A percentile compares a stretch with the other conserved stretches of the same genome.
phyloP scores from a whole-genome alignment of 2,797 vertebrate species.

The Acanthurus lineatus region DNA sequence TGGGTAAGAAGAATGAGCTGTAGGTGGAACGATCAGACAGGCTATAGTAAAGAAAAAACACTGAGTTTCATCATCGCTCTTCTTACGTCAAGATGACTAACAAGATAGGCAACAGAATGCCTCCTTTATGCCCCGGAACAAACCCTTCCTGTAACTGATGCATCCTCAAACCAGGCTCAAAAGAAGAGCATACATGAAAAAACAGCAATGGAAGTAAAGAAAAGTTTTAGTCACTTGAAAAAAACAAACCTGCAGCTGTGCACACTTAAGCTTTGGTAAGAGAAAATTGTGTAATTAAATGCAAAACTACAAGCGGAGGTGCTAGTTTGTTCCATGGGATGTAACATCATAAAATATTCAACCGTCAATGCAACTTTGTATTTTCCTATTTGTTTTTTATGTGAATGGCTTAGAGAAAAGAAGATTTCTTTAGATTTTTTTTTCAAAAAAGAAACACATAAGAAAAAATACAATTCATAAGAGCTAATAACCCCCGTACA shows the following conservation, averaged over 20 bases:
- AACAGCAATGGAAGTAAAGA: neutral
- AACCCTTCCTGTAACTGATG: slow-evolving; percentile 64
- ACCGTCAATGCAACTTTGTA: too few relatives aligned
- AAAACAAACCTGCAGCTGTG: slow-evolving; percentile 15
- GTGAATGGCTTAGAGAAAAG: too few relatives aligned
- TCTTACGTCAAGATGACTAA: slow-evolving; percentile 76
- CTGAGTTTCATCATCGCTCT: slow-evolving; percentile 48
- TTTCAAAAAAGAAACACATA: neutral
- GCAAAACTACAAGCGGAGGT: too few relatives aligned
- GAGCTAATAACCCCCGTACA: too few relatives aligned
- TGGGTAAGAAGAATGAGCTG: slow-evolving; percentile 9
- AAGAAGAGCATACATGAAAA: slow-evolving; percentile 20
- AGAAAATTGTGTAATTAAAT: too few relatives aligned
- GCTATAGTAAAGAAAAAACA: slow-evolving; percentile 48
- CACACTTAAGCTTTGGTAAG: neutral
- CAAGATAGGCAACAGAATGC: slow-evolving; percentile 68
- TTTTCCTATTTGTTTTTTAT: too few relatives aligned
- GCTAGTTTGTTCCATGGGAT: too few relatives aligned
- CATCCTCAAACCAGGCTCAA: slow-evolving; percentile 24
- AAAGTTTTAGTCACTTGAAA: neutral
- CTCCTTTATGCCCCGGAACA: slow-evolving; percentile 59
- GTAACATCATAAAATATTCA: too few relatives aligned
- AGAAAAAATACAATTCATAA: neutral
- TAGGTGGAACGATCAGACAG: slow-evolving; percentile 22
- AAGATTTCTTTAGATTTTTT: too few relatives aligned